phyloP scores from a whole-genome alignment of 2,113 vertebrate genomes.

The Pteronura brasiliensis region DNA sequence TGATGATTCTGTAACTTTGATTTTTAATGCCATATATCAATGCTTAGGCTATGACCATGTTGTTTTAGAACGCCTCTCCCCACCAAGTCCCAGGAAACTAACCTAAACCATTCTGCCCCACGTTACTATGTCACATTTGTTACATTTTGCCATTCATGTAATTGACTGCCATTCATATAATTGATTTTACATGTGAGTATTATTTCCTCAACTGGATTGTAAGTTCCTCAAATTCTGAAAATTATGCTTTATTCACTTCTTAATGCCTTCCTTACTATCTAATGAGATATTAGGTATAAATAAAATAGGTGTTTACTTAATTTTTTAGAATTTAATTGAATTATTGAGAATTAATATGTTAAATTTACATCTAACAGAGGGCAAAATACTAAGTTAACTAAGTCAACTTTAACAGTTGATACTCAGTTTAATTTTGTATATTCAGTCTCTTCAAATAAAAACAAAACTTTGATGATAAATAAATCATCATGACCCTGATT shows the following conservation, averaged over 20 bases:
- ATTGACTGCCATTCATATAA: neutral
- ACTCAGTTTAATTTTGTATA: neutral
- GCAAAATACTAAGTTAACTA: neutral
- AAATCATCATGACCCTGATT: neutral
- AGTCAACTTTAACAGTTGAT: neutral
- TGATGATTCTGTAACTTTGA: neutral
- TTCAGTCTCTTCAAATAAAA: constrained; percentile 1
- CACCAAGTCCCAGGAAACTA: neutral
- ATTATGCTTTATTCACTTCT: neutral
- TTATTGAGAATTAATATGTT: neutral
- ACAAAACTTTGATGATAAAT: neutral
- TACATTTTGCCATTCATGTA: neutral
- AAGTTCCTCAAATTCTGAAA: neutral
- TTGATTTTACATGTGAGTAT: neutral
- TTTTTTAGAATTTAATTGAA: neutral
- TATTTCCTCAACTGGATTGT: neutral
- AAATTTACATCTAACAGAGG: neutral
- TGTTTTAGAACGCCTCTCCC: neutral
- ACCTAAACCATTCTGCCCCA: neutral
- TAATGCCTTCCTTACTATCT: neutral
- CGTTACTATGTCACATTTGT: neutral
- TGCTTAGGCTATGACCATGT: neutral
- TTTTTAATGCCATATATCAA: neutral
- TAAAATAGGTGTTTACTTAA: neutral
- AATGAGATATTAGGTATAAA: neutral